Evolutionary conservation across 2,888 invertebrate species (phyloP).

Genomic region (Thymelicus sylvestris): DNA sequence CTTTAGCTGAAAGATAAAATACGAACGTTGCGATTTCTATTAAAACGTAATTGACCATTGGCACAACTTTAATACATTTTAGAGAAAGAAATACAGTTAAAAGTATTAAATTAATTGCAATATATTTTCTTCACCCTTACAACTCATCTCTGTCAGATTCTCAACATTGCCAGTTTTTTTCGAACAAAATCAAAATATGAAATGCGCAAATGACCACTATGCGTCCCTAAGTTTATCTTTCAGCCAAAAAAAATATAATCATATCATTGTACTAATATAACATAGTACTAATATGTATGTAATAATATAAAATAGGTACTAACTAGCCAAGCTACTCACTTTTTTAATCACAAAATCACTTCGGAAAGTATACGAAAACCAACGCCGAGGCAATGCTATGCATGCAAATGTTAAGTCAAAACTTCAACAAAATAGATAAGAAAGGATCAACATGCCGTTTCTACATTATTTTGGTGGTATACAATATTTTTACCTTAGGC

Average conservation of each 20-base stretch:
- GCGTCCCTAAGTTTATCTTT: constrained; percentile 10
- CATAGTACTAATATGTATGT: constrained; percentile 13
- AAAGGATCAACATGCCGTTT: neutral
- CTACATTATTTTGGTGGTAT: constrained; percentile 7
- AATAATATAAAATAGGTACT: constrained; percentile 13
- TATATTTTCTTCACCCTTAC: too few species aligned
- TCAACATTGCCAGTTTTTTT: too few species aligned
- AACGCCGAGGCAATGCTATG: constrained; percentile 23
- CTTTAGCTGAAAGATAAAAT: constrained; percentile 22
- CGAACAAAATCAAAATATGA: too few species aligned
- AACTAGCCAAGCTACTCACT: constrained; percentile 25
- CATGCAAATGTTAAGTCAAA: constrained; percentile 25
- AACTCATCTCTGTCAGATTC: too few species aligned
- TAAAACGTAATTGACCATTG: too few species aligned
- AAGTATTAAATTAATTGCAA: too few species aligned
- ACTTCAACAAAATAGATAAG: neutral
- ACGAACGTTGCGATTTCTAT: neutral
- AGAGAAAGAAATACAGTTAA: too few species aligned
- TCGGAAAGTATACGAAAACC: constrained; percentile 2
- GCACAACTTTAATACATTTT: too few species aligned
- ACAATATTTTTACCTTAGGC: constrained; percentile 21
- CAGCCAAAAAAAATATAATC: neutral
- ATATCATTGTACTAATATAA: constrained; percentile 13
- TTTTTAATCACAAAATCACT: constrained; percentile 23
- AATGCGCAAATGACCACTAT: too few species aligned